Evolutionary conservation across 2,113 vertebrate species (phyloP), one percentile per base, ranked within the genome.

Genomic region (Xenotilapia flavipinnis): DNA sequence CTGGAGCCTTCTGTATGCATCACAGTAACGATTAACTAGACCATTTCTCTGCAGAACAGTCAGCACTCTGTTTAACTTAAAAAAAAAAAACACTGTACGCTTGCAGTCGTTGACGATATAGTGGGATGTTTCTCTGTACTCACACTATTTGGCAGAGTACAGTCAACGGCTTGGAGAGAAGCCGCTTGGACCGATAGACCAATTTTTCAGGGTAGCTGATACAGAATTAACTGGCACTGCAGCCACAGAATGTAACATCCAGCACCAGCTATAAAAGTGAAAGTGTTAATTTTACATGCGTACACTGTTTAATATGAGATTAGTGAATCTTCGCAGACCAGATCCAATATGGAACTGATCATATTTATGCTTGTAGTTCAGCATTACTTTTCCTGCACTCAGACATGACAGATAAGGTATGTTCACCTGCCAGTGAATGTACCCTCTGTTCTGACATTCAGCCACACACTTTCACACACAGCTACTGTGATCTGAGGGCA

Each of bases 401-500:
- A 79, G 49, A 87, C 21, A 42, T 70, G 68, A 81, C 85, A 84
- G 80, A 84, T 31, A 75, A 70, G 56, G 14, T 23, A 82, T 87
- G 84, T 56, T 47, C 83, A 84, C 28, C 70, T 62, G 86, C 70
- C 79, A 77, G 86, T 83, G 81, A 89, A 89, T 80, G 33, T 26
- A 49, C 68, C 83, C 53, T 86, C 85, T 70, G 56, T 5, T 58
- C 80, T 87, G 84, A 85, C 90, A 87, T 80, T 36, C 83, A 65
- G 73, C 45, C 73, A 33, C 73, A 77, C 26, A 77, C 45, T 51
- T 77, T 33, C 86, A 19, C 40, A 73, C 80, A 17, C 6, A 49
- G 15, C 17, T 55, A 11, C 81, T 85, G 80, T 93, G 90, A 93
- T 94, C 90, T 17, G 42, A 88, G 89, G 84, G 89, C 54, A 45